phyloP scores from a whole-genome alignment of 2,888 invertebrate genomes.

The Eremobia ochroleuca region DNA sequence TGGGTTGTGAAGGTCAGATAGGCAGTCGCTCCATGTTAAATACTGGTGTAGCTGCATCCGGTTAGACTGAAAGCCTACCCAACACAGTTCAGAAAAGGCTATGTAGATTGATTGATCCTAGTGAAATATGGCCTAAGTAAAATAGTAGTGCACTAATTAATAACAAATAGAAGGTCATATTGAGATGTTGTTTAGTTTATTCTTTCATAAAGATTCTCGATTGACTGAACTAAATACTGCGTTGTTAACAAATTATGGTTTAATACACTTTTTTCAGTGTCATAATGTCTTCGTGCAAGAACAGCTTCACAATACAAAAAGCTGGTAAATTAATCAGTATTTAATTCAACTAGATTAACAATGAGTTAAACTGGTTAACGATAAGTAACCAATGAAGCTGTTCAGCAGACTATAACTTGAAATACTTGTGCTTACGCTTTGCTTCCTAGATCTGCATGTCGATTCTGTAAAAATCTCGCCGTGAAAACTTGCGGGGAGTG shows the following conservation, averaged over 20 bases:
- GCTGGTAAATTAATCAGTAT: not conserved
- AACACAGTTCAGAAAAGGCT: too few species aligned
- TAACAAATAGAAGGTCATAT: too few species aligned
- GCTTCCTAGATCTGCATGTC: not conserved
- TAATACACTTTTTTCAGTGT: not conserved
- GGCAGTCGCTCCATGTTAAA: too few species aligned
- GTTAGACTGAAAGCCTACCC: too few species aligned
- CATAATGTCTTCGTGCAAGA: constrained; percentile 17
- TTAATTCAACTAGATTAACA: constrained; percentile 32
- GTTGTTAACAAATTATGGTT: constrained; percentile 4
- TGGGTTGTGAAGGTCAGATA: not conserved
- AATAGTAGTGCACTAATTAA: too few species aligned
- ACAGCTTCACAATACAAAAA: constrained; percentile 20
- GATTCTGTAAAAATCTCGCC: too few species aligned
- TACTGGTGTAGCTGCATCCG: too few species aligned
- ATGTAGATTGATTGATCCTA: too few species aligned
- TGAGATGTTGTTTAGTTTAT: too few species aligned
- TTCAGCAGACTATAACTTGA: constrained; percentile 1
- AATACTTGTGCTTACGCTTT: constrained; percentile 11
- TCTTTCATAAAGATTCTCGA: too few species aligned
- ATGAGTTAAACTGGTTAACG: not conserved
- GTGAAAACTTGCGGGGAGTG: too few species aligned
- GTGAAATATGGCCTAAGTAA: too few species aligned
- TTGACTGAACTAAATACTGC: not conserved
- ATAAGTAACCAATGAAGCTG: constrained; percentile 6